Conservation (phyloP, 2,888 invertebrate genomes). For the Drosophila monieri region DNA sequence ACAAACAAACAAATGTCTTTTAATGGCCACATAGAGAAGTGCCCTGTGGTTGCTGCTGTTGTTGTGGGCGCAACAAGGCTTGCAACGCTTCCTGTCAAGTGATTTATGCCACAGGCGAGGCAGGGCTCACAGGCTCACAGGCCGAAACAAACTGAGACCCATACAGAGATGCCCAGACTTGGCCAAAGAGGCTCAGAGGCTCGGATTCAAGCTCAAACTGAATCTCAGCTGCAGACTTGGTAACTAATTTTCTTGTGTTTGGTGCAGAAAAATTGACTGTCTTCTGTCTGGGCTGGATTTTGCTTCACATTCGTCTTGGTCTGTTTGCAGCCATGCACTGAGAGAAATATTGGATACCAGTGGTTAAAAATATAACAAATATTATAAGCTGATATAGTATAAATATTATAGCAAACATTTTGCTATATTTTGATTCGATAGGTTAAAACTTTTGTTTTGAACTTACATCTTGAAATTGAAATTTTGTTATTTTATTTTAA, state of each 20-base stretch:
- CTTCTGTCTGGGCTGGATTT: constrained; percentile 60
- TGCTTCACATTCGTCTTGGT: constrained; percentile 45
- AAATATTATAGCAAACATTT: too few species aligned
- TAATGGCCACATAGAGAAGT: constrained; percentile 73
- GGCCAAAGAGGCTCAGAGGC: constrained; percentile 19
- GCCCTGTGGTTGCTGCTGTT: constrained; percentile 37
- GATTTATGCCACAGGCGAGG: constrained; percentile 74
- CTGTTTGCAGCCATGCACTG: constrained; percentile 28
- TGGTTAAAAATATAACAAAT: neutral
- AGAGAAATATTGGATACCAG: neutral
- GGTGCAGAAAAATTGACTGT: constrained; percentile 76
- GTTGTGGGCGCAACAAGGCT: constrained; percentile 78
- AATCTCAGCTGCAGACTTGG: constrained; percentile 28
- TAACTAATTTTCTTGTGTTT: constrained; percentile 76
- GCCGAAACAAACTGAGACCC: constrained; percentile 13
- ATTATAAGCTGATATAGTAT: neutral
- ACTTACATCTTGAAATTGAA: too few species aligned
- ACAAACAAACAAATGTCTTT: constrained; percentile 74
- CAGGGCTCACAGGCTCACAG: constrained; percentile 31
- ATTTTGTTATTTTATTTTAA: too few species aligned
- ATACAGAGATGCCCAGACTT: constrained; percentile 24
- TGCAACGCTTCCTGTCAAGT: constrained; percentile 79
- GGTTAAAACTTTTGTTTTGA: too few species aligned
- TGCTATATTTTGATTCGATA: too few species aligned
- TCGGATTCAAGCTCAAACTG: constrained; percentile 20